A percentile compares a stretch with the other conserved stretches of the same genome.
These are phyloP conservation scores for Echiichthys vipera DNA, from an alignment of 2,797 vertebrate genomes.

Conservation along the genomic window DNA sequence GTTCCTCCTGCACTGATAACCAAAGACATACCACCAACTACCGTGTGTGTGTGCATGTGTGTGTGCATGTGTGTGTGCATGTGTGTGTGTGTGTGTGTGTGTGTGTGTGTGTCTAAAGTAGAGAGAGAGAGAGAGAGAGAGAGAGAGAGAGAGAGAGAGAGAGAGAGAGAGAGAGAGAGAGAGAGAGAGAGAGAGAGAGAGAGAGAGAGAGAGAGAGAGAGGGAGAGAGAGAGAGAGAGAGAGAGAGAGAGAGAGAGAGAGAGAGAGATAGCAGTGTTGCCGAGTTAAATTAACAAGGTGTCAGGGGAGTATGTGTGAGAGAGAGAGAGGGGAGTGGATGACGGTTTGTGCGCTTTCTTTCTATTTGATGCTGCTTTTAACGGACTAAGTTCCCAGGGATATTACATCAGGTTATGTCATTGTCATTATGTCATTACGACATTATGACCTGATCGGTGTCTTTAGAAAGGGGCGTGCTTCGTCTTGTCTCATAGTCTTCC, in stretches of 20 bases:
- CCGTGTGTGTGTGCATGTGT: background rate
- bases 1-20: background rate
- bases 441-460: background rate
- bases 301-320: conserved; percentile 39
- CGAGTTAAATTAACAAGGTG: conserved; percentile 53
- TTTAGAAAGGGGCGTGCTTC: background rate
- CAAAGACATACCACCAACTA: conserved; percentile 2
- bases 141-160: background rate
- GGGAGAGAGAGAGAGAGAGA: background rate
- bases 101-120: no score
- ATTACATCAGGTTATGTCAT: background rate
- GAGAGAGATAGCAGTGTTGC: background rate
- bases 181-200: background rate
- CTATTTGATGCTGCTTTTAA: conserved; percentile 1
- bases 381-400: background rate
- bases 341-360: background rate
- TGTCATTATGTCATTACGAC: no score
- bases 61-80: conserved; percentile 4
- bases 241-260: background rate
- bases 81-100: conserved; percentile 1
- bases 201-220: no score
- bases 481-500: no score
- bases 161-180: background rate
- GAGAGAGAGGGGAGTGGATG: conserved; percentile 16
- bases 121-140: background rate